These are phyloP conservation scores for Ophthalmolycus amberensis DNA, from an alignment of 2,113 vertebrate species.

Conservation along the genomic window DNA sequence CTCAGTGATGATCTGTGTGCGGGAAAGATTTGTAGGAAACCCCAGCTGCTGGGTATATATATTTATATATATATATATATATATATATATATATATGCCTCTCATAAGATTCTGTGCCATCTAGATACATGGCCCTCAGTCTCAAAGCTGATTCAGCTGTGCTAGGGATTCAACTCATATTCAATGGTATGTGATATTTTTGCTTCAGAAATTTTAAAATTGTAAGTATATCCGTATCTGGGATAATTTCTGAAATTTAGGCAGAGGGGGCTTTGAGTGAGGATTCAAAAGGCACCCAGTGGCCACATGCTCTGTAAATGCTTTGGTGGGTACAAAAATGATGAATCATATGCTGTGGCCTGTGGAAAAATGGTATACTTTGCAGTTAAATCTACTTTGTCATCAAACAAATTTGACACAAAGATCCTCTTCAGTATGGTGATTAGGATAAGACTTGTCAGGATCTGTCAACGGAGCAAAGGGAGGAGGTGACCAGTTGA, in stretches of 20 bases:
- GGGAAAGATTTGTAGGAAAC: neutral
- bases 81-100: neutral
- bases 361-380: neutral
- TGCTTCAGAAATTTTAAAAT: neutral
- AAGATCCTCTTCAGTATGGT: neutral
- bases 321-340: neutral
- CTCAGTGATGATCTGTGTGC: neutral
- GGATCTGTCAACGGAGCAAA: neutral
- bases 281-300: neutral
- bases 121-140: neutral
- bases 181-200: neutral
- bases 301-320: conserved; percentile 3
- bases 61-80: neutral
- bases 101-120: neutral
- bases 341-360: neutral
- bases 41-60: neutral
- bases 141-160: neutral
- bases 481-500: neutral
- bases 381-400: neutral
- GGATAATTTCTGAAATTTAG: neutral
- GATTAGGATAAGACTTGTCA: neutral
- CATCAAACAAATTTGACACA: neutral
- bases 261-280: neutral
- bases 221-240: neutral
- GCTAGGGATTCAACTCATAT: neutral